phyloP scores from a whole-genome alignment of 2,113 vertebrate genomes.

The Leptosomus discolor region DNA sequence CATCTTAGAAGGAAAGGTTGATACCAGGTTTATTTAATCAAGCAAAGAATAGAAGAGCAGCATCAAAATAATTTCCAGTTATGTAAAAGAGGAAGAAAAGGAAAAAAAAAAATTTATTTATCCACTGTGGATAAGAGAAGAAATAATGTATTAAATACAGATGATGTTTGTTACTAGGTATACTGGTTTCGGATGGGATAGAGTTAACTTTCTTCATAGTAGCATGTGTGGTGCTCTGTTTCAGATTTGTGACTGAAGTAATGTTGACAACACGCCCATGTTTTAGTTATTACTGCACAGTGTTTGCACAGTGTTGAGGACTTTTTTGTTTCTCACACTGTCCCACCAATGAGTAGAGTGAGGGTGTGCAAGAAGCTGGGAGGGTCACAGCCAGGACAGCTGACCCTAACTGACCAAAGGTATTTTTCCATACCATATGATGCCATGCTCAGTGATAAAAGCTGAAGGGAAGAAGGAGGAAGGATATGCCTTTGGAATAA shows the following conservation, averaged over 20 bases:
- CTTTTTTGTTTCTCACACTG: background rate
- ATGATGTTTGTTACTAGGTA: background rate
- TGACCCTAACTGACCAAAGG: background rate
- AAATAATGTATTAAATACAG: background rate
- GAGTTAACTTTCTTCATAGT: background rate
- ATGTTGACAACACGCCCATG: background rate
- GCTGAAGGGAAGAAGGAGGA: background rate
- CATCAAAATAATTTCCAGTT: background rate
- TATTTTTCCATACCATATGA: background rate
- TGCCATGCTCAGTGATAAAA: background rate
- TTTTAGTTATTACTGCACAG: background rate
- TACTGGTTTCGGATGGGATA: background rate
- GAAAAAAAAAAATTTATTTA: background rate
- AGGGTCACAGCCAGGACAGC: background rate
- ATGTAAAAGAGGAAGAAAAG: background rate
- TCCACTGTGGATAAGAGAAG: background rate
- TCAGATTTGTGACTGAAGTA: background rate
- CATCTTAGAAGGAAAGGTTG: background rate
- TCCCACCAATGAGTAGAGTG: background rate
- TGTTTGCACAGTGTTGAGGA: background rate
- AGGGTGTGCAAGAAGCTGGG: background rate
- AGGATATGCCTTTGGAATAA: background rate
- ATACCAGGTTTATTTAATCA: background rate
- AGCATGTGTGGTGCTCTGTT: background rate
- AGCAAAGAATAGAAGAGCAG: background rate